Percentiles rank a stretch among this genome's conserved stretches.
These are phyloP conservation scores for Armadillidium nasatum DNA, from an alignment of 1,140 invertebrate species.

Conservation along the genomic window DNA sequence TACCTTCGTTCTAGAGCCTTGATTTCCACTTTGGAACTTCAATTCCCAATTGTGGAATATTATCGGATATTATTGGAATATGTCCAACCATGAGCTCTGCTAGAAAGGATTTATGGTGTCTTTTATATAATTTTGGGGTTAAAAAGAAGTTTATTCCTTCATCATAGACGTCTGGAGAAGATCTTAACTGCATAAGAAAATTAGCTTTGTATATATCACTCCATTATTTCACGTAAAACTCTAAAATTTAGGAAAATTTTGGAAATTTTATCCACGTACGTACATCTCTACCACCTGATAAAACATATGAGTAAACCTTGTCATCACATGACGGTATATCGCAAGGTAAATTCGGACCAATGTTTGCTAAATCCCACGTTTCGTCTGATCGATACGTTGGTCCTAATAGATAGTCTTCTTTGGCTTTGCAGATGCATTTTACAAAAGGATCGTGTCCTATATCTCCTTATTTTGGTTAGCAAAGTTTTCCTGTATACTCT, in stretches of 20 bases:
- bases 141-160: background rate
- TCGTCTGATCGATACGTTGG: background rate
- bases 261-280: constrained; percentile 1
- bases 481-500: background rate
- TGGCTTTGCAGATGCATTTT: background rate
- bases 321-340: background rate
- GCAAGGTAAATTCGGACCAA: background rate
- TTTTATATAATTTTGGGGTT: background rate
- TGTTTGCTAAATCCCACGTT: background rate
- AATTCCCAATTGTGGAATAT: background rate
- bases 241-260: background rate
- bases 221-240: background rate
- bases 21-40: background rate
- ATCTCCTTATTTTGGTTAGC: background rate
- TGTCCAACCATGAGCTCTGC: background rate
- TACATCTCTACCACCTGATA: constrained; percentile 7
- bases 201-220: background rate
- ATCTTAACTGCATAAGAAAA: background rate
- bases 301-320: background rate
- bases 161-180: background rate
- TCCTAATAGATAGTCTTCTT: background rate
- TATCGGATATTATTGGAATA: background rate
- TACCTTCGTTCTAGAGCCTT: background rate
- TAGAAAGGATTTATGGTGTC: background rate
- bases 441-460: background rate